Evolutionary conservation across 2,797 vertebrate species (phyloP).

Genomic region (Enteromius mattozi): DNA sequence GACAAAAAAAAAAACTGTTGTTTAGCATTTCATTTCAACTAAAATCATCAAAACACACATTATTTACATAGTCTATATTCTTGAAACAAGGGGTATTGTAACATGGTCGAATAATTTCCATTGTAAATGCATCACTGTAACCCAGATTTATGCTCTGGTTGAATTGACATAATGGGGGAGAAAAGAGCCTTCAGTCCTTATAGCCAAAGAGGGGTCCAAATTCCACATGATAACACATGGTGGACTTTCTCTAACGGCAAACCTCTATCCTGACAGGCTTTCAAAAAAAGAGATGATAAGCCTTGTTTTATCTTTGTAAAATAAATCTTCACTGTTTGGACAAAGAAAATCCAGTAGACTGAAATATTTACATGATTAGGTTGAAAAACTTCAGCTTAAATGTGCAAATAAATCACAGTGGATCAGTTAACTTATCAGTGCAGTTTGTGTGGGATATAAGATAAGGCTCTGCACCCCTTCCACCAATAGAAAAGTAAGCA

Average conservation of each 20-base stretch:
- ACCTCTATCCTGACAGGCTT: not conserved
- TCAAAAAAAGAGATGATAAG: conserved; percentile 4
- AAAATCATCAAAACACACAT: not conserved
- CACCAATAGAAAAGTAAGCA: conserved; percentile 3
- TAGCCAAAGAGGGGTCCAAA: conserved; percentile 48
- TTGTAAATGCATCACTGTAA: not conserved
- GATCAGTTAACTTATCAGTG: conserved; percentile 5
- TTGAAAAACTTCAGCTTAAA: not conserved
- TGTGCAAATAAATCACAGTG: conserved; percentile 22
- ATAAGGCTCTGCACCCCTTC: not conserved
- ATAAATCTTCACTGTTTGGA: not conserved
- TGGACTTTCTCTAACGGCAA: conserved; percentile 20
- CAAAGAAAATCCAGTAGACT: not conserved
- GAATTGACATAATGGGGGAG: not conserved
- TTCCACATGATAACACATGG: conserved; percentile 41
- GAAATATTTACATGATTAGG: conserved; percentile 21
- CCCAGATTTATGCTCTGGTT: not conserved
- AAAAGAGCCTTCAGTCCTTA: conserved; percentile 34
- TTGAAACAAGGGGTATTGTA: not conserved
- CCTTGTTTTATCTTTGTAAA: not conserved
- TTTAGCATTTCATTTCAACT: not conserved
- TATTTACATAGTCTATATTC: not conserved
- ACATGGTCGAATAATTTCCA: not conserved
- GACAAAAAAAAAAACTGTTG: not conserved
- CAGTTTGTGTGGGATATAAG: not conserved